Conservation (phyloP, 2,888 invertebrate genomes). For the Parnassius apollo region DNA sequence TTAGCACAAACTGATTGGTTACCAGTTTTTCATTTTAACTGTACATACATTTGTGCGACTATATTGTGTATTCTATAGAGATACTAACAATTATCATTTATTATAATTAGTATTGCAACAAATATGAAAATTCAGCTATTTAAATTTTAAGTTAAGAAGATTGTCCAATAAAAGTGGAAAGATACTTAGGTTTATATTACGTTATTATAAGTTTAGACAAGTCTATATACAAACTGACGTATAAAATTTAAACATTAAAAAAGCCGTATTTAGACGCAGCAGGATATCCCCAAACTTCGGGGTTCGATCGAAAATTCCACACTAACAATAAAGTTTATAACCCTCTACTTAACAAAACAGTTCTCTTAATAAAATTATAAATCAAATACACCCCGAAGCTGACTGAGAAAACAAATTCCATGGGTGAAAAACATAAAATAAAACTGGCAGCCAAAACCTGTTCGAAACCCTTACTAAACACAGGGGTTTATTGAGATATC, state of each 20-base stretch:
- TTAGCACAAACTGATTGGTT: no score
- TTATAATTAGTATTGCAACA: no score
- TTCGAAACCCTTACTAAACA: slow-evolving; percentile 61
- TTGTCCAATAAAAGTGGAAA: no score
- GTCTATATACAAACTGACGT: not conserved
- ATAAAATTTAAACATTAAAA: slow-evolving; percentile 11
- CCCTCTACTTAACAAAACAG: slow-evolving; percentile 54
- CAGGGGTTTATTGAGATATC: slow-evolving; percentile 77
- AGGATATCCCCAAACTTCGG: slow-evolving; percentile 38
- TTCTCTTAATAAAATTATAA: slow-evolving; percentile 70
- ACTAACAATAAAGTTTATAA: slow-evolving; percentile 57
- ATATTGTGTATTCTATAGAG: no score
- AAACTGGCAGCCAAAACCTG: slow-evolving; percentile 45
- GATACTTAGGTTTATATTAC: no score
- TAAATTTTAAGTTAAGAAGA: no score
- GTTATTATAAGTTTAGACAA: not conserved
- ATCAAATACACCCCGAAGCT: slow-evolving; percentile 59
- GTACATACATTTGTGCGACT: no score
- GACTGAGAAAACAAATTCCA: slow-evolving; percentile 47
- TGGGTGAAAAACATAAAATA: slow-evolving; percentile 48
- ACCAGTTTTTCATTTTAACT: no score
- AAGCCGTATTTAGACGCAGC: slow-evolving; percentile 14
- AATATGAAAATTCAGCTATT: no score
- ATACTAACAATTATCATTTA: no score
- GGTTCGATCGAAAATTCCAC: slow-evolving; percentile 43